phyloP scores from a whole-genome alignment of 1,140 invertebrate species.

The Druon quercuslanigerum region DNA sequence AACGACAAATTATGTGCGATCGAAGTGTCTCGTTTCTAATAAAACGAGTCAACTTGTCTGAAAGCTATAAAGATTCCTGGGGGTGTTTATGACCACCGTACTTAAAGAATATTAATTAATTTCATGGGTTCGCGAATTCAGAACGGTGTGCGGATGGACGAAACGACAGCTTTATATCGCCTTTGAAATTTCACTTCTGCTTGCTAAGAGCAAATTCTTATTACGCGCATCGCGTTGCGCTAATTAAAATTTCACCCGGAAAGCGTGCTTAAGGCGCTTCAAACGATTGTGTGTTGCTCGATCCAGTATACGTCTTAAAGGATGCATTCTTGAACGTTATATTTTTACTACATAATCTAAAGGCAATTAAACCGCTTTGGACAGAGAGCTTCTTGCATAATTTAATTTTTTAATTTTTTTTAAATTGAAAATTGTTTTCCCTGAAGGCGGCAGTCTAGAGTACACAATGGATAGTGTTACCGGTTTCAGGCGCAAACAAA shows the following conservation, averaged over 20 bases:
- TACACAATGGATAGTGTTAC: too few species aligned
- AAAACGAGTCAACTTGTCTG: background rate
- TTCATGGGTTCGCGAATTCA: background rate
- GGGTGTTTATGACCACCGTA: constrained; percentile 12
- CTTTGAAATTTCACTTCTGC: constrained; percentile 27
- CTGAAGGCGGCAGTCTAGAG: too few species aligned
- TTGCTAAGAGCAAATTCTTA: constrained; percentile 24
- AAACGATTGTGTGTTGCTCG: too few species aligned
- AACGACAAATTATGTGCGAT: background rate
- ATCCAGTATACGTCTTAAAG: too few species aligned
- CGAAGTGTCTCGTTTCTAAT: background rate
- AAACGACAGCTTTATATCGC: constrained; percentile 8
- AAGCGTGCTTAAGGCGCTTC: background rate
- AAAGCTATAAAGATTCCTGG: constrained; percentile 12
- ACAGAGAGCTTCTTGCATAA: too few species aligned
- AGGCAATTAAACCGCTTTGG: too few species aligned
- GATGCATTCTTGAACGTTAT: too few species aligned
- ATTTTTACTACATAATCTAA: too few species aligned
- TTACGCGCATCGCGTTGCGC: constrained; percentile 14
- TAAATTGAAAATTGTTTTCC: too few species aligned
- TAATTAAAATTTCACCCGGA: constrained; percentile 18
- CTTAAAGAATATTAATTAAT: constrained; percentile 25
- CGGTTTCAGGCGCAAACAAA: too few species aligned
- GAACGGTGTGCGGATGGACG: background rate
- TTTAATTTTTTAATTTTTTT: too few species aligned